Evolutionary conservation across 2,888 invertebrate genomes (phyloP).

Genomic region (Nephrotoma flavescens): DNA sequence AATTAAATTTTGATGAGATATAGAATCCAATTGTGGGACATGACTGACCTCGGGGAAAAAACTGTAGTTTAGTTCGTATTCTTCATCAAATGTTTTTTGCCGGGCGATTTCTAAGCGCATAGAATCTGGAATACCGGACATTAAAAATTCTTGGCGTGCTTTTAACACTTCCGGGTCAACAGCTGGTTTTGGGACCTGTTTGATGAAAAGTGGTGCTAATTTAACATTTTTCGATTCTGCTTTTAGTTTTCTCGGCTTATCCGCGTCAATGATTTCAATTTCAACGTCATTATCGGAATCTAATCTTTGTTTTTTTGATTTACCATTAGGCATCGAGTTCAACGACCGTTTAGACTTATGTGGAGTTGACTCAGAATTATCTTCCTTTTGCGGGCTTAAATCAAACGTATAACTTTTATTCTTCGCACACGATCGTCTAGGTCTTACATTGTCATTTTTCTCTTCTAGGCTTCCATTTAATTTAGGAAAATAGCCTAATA

Average conservation of each 20-base stretch:
- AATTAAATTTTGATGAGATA: neutral
- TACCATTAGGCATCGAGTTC: neutral
- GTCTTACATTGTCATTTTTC: neutral
- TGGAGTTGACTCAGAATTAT: neutral
- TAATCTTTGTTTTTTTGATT: neutral
- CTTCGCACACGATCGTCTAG: neutral
- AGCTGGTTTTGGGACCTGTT: constrained; percentile 37
- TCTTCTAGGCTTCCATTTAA: constrained; percentile 20
- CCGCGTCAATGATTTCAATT: constrained; percentile 16
- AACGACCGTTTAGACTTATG: neutral
- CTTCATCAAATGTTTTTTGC: constrained; percentile 32
- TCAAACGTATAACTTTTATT: neutral
- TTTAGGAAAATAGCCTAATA: constrained; percentile 44
- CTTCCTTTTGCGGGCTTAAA: neutral
- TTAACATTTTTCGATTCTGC: constrained; percentile 30
- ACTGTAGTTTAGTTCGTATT: constrained; percentile 16
- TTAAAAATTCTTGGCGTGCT: constrained; percentile 53
- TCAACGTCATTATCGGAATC: constrained; percentile 19
- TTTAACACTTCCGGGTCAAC: constrained; percentile 40
- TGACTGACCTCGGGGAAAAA: constrained; percentile 50
- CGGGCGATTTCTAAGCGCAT: constrained; percentile 39
- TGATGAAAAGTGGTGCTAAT: constrained; percentile 57
- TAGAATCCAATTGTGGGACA: constrained; percentile 37
- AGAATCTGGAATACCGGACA: constrained; percentile 54
- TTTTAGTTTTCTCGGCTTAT: constrained; percentile 14